These are phyloP conservation scores for Gymnopithys bicolor DNA, from an alignment of 2,797 vertebrate genomes.

Conservation along the genomic window DNA sequence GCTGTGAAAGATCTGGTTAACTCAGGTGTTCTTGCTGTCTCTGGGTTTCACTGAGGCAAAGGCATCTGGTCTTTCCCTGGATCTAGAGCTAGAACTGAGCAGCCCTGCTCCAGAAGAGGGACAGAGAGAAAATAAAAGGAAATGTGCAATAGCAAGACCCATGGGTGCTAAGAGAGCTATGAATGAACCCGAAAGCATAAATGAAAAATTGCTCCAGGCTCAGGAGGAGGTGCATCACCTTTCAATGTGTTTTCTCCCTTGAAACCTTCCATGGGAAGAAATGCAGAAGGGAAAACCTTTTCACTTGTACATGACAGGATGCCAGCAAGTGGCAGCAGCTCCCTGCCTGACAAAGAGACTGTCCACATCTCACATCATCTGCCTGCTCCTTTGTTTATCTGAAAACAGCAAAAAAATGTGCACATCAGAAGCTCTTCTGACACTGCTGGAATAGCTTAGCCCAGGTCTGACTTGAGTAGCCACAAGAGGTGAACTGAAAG, in stretches of 20 bases:
- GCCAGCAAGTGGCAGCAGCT: constrained; percentile 64
- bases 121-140: background rate
- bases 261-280: background rate
- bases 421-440: background rate
- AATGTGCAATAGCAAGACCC: background rate
- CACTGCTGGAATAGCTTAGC: background rate
- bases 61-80: background rate
- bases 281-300: background rate
- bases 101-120: background rate
- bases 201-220: background rate
- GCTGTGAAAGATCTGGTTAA: background rate
- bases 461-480: background rate
- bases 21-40: background rate
- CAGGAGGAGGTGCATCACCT: background rate
- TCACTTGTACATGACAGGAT: background rate
- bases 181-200: background rate
- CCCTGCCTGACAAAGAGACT: constrained; percentile 8
- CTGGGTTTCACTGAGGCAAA: background rate
- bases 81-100: background rate
- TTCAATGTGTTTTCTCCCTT: background rate
- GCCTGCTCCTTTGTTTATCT: background rate
- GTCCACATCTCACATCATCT: constrained; percentile 6
- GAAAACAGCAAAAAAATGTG: background rate
- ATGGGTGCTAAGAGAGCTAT: background rate
- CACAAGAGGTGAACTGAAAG: background rate